Evolutionary conservation across 2,888 invertebrate species (phyloP).

Genomic region (Caenorhabditis drosophilae): DNA sequence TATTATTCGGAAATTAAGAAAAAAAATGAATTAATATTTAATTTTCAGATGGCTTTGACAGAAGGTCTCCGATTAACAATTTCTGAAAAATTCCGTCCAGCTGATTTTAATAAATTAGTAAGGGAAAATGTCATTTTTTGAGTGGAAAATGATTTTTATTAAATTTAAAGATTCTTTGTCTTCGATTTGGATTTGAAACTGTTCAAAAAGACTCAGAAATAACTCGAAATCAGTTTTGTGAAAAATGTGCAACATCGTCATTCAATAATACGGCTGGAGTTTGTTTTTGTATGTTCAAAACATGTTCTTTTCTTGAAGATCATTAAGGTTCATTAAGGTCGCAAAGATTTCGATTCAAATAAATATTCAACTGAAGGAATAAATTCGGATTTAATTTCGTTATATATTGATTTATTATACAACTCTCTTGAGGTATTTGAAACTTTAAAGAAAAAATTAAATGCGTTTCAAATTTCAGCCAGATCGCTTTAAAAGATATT

Average conservation of each 20-base stretch:
- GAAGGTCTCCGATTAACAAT: conserved; percentile 35
- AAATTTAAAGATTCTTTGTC: conserved; percentile 7
- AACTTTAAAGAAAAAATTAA: too few species aligned
- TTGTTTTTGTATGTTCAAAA: conserved; percentile 25
- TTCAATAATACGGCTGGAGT: conserved; percentile 8
- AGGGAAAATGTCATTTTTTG: background rate
- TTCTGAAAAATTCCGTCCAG: conserved; percentile 12
- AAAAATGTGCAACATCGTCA: conserved; percentile 3
- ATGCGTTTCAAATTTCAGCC: too few species aligned
- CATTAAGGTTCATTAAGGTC: conserved; percentile 11
- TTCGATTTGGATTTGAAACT: conserved; percentile 24
- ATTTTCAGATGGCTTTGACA: conserved; percentile 11
- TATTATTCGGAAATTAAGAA: background rate
- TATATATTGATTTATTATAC: conserved; percentile 32
- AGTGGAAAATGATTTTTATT: background rate
- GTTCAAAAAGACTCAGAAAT: background rate
- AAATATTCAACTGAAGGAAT: conserved; percentile 11
- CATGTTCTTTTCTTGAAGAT: background rate
- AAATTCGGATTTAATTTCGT: conserved; percentile 8
- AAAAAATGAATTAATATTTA: background rate
- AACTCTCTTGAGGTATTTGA: too few species aligned
- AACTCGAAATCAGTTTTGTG: background rate
- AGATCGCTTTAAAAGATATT: conserved; percentile 23
- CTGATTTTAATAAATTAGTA: conserved; percentile 21
- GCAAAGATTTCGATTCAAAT: conserved; percentile 3